Evolutionary conservation across 2,888 invertebrate genomes (phyloP), one percentile per base, ranked within the genome.

Genomic region (Drosophila mayaguana): DNA sequence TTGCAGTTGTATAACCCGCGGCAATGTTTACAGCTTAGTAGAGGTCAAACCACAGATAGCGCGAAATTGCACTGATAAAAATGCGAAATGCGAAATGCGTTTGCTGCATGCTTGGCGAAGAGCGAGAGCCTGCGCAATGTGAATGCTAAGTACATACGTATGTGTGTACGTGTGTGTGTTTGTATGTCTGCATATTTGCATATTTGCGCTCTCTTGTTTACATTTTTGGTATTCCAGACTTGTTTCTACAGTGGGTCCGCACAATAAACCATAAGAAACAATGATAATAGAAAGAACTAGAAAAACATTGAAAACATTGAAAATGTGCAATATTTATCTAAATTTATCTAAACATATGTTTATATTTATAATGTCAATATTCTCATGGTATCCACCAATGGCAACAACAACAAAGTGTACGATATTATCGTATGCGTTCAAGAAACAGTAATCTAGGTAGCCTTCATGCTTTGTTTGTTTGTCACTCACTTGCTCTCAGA

Each of bases 101-200:
- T 32, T 22, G 5, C 62, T 25, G 48, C 32, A 42, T 51, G n/a
- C 36, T 32, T 63, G 18, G 36, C 14, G 38, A 40, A 53, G 56
- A 65, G 48, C n/a, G 34, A 46, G 59, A 61, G 71, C 53, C 2
- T 75, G 78, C 78, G 78, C 75, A 75, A 46, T 71, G 42, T 14
- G 9, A n/a, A 55, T 28, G 40, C 16, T 32, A 18, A 65, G n/a
- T 34, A 48, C 54, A 40, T 18, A 18, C 9, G 11, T 46, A 25
- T 1, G 3, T 16, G 3, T 28, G 11, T 48, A 48, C 18, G 48
- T 32, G 4, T 48, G 25, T 14, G 14, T 51, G 28, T 28, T 1
- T 6, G 28, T 2, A 22, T 22, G 53, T 50, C 28, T 46, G 28
- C 8, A 28, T 28, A 28, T 28, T 28, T 28, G 28, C 25, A 46